A percentile compares a stretch with the other conserved stretches of the same genome.
phyloP scores from a whole-genome alignment of 2,888 invertebrate genomes.

The Harpalus rubripes region DNA sequence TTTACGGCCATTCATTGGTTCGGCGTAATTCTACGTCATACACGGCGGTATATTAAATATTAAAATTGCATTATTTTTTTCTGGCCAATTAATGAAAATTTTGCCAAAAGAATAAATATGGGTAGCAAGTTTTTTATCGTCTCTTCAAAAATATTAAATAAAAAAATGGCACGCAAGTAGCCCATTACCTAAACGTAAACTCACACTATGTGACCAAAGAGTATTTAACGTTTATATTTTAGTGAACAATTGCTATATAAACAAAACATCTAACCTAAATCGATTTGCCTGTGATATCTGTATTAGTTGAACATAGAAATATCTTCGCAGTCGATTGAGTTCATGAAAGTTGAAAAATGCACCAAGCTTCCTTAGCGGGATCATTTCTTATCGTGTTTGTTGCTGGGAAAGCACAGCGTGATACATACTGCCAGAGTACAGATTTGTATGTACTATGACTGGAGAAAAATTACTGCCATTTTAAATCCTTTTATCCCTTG shows the following conservation, averaged over 20 bases:
- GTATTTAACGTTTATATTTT: neutral
- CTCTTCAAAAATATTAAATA: no score
- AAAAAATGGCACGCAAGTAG: no score
- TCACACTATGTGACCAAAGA: neutral
- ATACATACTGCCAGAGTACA: slow-evolving; percentile 8
- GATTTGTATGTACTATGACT: slow-evolving; percentile 36
- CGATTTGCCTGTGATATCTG: slow-evolving; percentile 5
- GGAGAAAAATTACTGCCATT: slow-evolving; percentile 35
- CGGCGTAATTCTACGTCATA: no score
- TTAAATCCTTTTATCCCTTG: slow-evolving; percentile 40
- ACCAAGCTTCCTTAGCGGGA: slow-evolving; percentile 22
- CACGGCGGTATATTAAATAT: no score
- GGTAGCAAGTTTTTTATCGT: no score
- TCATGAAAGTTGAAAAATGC: slow-evolving; percentile 43
- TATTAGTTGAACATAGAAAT: slow-evolving; percentile 18
- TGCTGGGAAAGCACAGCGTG: slow-evolving; percentile 4
- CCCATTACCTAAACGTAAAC: neutral
- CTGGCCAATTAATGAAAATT: no score
- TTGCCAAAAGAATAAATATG: no score
- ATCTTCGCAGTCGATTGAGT: slow-evolving; percentile 36
- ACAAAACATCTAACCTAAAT: neutral
- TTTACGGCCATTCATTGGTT: no score
- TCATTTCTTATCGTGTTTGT: slow-evolving; percentile 18
- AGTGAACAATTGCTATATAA: neutral
- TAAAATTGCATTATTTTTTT: no score